Evolutionary conservation across 2,888 invertebrate species (phyloP).

Genomic region (Cheilosia pagana): DNA sequence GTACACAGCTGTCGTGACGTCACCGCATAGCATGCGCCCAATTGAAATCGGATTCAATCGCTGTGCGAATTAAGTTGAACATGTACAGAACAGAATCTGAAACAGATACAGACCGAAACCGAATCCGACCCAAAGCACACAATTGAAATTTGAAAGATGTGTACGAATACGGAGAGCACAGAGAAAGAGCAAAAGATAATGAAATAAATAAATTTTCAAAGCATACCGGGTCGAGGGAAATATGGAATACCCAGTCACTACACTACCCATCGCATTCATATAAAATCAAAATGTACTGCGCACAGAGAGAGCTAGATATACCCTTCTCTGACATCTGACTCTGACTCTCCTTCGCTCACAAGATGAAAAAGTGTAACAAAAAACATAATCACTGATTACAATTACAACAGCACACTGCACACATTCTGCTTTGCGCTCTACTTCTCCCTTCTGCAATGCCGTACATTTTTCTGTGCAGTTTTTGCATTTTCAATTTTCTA

Average conservation of each 20-base stretch:
- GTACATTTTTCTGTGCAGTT: conserved; percentile 4
- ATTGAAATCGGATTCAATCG: conserved; percentile 67
- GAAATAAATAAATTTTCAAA: conserved; percentile 47
- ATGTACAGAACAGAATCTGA: conserved; percentile 7
- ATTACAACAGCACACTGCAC: not conserved
- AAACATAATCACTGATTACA: conserved; percentile 59
- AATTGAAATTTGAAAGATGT: not conserved
- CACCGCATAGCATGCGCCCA: conserved; percentile 65
- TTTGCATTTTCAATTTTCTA: conserved; percentile 13
- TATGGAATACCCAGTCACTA: not conserved
- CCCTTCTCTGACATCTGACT: not conserved
- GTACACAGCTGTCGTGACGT: conserved; percentile 68
- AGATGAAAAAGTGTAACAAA: conserved; percentile 14
- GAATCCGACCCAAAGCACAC: not conserved
- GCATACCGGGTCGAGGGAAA: conserved; percentile 23
- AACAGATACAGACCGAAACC: not conserved
- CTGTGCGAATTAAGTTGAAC: conserved; percentile 43
- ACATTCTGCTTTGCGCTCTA: conserved; percentile 49
- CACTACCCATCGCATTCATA: too few relatives aligned
- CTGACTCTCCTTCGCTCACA: conserved; percentile 11
- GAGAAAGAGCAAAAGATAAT: conserved; percentile 44
- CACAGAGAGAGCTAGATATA: not conserved
- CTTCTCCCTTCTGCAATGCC: conserved; percentile 29
- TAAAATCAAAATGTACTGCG: conserved; percentile 16
- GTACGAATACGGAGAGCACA: not conserved